Conservation (phyloP, 2,797 vertebrate species). For the Propithecus perrieri region DNA sequence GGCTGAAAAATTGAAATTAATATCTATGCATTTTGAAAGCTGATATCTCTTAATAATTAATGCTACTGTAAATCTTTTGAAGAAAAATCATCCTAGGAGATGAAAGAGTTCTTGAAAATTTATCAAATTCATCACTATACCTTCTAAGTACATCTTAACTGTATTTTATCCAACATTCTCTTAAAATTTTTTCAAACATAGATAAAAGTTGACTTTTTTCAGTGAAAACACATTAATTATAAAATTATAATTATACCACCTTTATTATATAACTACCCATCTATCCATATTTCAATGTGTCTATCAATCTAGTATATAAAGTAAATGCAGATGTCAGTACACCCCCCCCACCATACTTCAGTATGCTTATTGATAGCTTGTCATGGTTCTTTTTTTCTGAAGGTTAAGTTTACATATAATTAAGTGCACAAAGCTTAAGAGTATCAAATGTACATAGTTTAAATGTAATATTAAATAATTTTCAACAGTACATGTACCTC, state of each 20-base stretch:
- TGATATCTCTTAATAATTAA: background rate
- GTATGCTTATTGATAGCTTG: background rate
- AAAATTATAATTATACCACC: background rate
- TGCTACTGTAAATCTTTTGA: background rate
- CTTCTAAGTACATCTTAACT: background rate
- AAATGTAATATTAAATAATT: background rate
- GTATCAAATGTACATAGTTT: background rate
- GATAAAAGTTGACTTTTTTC: background rate
- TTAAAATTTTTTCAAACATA: background rate
- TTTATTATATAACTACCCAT: background rate
- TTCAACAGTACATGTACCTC: background rate
- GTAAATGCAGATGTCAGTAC: background rate
- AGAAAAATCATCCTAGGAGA: background rate
- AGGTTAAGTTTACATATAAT: background rate
- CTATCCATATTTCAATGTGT: background rate
- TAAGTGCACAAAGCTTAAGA: background rate
- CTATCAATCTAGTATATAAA: background rate
- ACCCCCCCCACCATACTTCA: background rate
- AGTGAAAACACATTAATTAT: background rate
- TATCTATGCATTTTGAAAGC: background rate
- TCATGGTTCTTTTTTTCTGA: background rate
- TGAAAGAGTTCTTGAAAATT: background rate
- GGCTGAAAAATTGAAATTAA: background rate
- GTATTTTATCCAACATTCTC: background rate
- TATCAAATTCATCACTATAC: background rate